These are phyloP conservation scores for Ptilodon capucinus DNA, from an alignment of 2,888 invertebrate species.

Conservation along the genomic window DNA sequence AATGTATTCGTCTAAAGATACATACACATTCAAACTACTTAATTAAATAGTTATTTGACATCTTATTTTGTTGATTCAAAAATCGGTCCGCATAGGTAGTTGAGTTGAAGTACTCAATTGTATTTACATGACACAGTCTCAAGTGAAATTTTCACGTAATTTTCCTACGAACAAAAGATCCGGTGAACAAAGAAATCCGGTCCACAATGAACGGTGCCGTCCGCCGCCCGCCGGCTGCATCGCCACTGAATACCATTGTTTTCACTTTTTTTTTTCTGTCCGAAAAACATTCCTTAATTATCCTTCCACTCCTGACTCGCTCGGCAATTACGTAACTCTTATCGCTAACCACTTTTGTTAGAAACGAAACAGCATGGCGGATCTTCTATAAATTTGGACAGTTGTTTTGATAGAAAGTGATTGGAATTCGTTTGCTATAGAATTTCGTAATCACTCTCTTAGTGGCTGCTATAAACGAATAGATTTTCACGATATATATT, in stretches of 20 bases:
- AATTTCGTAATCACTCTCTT: too few relatives aligned
- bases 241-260: conserved; percentile 39
- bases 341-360: background rate
- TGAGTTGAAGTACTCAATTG: too few relatives aligned
- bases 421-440: too few relatives aligned
- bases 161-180: conserved; percentile 52
- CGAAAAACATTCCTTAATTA: conserved; percentile 27
- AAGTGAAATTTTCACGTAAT: conserved; percentile 51
- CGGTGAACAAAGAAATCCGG: conserved; percentile 44
- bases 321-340: background rate
- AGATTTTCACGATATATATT: too few relatives aligned
- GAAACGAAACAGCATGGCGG: background rate
- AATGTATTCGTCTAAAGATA: too few relatives aligned
- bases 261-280: conserved; percentile 23
- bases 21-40: too few relatives aligned
- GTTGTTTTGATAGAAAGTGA: too few relatives aligned
- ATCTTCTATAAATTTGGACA: too few relatives aligned
- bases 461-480: too few relatives aligned
- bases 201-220: conserved; percentile 40
- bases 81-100: too few relatives aligned
- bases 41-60: too few relatives aligned
- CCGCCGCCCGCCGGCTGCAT: conserved; percentile 33
- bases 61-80: too few relatives aligned
- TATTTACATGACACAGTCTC: conserved; percentile 12
- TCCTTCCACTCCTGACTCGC: background rate